These are phyloP conservation scores for Melanotaenia boesemani DNA, from an alignment of 2,797 vertebrate species.

Conservation along the genomic window DNA sequence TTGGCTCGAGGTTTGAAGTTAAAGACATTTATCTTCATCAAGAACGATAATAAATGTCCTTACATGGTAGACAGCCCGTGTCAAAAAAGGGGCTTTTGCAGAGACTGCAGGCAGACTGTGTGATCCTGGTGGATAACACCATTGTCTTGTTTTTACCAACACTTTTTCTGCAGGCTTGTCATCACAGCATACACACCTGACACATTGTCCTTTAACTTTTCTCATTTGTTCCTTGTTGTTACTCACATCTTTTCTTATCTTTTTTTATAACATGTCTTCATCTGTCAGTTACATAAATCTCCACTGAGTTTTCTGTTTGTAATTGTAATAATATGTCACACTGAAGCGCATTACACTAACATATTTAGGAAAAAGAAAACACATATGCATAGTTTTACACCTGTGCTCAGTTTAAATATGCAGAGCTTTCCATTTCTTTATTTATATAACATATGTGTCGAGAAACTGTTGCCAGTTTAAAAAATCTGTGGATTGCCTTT, in stretches of 20 bases:
- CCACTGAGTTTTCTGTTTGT: constrained; percentile 5
- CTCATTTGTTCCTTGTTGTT: constrained; percentile 3
- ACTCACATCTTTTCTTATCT: neutral
- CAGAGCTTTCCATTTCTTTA: neutral
- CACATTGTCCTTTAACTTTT: constrained; percentile 6
- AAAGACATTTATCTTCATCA: constrained; percentile 57
- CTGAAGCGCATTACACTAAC: neutral
- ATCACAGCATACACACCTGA: constrained; percentile 13
- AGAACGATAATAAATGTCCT: constrained; percentile 34
- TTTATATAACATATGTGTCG: neutral
- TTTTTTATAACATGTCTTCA: constrained; percentile 1
- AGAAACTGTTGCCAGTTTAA: neutral
- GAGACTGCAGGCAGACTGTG: constrained; percentile 1
- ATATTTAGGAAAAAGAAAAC: neutral
- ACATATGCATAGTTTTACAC: neutral
- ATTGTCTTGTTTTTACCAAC: constrained; percentile 18
- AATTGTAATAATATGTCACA: neutral
- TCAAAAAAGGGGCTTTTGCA: constrained; percentile 4
- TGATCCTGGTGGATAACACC: constrained; percentile 10
- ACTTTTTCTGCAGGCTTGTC: constrained; percentile 16
- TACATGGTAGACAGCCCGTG: neutral
- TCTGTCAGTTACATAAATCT: constrained; percentile 1
- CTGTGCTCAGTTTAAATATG: neutral
- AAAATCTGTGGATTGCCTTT: neutral
- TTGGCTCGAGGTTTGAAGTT: constrained; percentile 11